These are phyloP conservation scores for Gobionotothen gibberifrons DNA, from an alignment of 2,797 vertebrate genomes.

Conservation along the genomic window DNA sequence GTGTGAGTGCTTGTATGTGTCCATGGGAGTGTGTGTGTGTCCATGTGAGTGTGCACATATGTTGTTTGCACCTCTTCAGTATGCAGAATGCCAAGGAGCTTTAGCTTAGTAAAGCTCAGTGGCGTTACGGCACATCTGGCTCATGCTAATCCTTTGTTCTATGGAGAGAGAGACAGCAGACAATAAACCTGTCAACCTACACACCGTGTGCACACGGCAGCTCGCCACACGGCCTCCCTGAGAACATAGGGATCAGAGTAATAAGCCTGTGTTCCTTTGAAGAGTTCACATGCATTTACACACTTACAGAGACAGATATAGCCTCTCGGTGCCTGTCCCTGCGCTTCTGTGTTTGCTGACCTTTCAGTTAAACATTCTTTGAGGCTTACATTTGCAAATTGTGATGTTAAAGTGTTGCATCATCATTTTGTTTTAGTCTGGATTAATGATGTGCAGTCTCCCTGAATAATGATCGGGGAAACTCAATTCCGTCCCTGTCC, in stretches of 20 bases:
- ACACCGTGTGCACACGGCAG: conserved; percentile 32
- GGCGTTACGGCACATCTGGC: conserved; percentile 58
- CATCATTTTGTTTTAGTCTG: neutral
- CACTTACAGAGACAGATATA: neutral
- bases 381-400: conserved; percentile 8
- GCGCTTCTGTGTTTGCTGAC: neutral
- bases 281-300: conserved; percentile 25
- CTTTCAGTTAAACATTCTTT: conserved; percentile 27
- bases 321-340: neutral
- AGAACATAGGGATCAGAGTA: conserved; percentile 32
- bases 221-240: conserved; percentile 6
- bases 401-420: neutral
- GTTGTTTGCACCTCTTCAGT: conserved; percentile 7
- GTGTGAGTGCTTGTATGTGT: no score
- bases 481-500: neutral
- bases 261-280: conserved; percentile 28
- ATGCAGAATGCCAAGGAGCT: conserved; percentile 27
- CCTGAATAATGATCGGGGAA: neutral
- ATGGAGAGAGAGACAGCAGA: conserved; percentile 30
- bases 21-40: neutral
- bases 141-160: conserved; percentile 50
- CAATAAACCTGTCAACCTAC: conserved; percentile 31
- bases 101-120: conserved; percentile 39
- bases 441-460: neutral
- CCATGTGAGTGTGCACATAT: neutral